These are phyloP conservation scores for Salpingus planirostris DNA, from an alignment of 2,888 invertebrate genomes.

Conservation along the genomic window DNA sequence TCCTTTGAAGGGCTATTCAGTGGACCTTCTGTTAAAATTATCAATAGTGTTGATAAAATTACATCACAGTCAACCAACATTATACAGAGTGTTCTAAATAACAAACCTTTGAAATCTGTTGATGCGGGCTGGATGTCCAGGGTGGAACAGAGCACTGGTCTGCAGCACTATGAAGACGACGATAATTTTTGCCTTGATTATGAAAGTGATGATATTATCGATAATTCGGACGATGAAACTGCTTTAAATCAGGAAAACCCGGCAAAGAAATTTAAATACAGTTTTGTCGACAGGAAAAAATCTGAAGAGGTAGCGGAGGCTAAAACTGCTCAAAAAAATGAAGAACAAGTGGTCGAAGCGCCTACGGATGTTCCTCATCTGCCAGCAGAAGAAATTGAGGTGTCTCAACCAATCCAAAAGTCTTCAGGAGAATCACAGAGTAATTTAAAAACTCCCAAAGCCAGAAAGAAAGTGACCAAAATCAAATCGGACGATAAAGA, in stretches of 20 bases:
- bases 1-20: conserved; percentile 10
- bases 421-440: too few relatives aligned
- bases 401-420: background rate
- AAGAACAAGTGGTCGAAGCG: background rate
- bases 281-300: background rate
- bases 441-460: too few relatives aligned
- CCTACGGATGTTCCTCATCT: too few relatives aligned
- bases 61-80: conserved; percentile 29
- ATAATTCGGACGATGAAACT: conserved; percentile 36
- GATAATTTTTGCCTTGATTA: conserved; percentile 24
- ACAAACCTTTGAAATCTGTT: conserved; percentile 34
- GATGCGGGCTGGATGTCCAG: conserved; percentile 54
- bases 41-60: conserved; percentile 9
- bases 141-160: conserved; percentile 31
- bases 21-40: conserved; percentile 15
- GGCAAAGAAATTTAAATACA: conserved; percentile 26
- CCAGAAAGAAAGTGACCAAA: too few relatives aligned
- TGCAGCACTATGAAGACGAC: conserved; percentile 14
- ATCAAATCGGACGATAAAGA: background rate
- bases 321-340: background rate
- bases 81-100: conserved; percentile 26
- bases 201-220: conserved; percentile 62
- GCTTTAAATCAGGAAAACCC: conserved; percentile 13
- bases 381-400: background rate
- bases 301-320: background rate